phyloP scores from a whole-genome alignment of 1,140 invertebrate genomes.

The Drosophila mayri region DNA sequence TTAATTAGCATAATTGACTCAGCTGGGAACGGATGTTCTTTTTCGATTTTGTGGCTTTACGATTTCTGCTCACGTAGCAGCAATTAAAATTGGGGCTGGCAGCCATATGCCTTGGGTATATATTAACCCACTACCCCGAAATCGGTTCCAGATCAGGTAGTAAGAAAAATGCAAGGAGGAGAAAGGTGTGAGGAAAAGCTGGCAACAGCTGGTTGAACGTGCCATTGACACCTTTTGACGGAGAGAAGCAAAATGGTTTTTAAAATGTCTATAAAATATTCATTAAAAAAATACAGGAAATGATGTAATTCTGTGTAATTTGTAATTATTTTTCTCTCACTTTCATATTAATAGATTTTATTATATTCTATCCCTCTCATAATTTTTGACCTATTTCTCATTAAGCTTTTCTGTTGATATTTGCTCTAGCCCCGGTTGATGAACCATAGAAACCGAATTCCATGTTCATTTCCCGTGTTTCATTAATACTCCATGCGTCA shows the following conservation, averaged over 20 bases:
- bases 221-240: slow-evolving; percentile 24
- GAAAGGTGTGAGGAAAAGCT: slow-evolving; percentile 10
- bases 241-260: background rate
- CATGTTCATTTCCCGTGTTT: slow-evolving; percentile 19
- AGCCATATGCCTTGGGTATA: slow-evolving; percentile 27
- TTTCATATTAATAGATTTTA: too few species aligned
- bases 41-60: slow-evolving; percentile 28
- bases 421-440: slow-evolving; percentile 26
- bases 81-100: slow-evolving; percentile 52
- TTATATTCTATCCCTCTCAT: too few species aligned
- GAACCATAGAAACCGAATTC: slow-evolving; percentile 32
- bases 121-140: slow-evolving; percentile 1
- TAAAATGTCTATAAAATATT: background rate
- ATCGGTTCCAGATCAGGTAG: slow-evolving; percentile 25
- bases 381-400: slow-evolving; percentile 14
- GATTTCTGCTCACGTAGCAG: slow-evolving; percentile 54
- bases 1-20: slow-evolving; percentile 63
- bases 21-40: slow-evolving; percentile 50
- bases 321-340: too few species aligned
- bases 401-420: slow-evolving; percentile 22
- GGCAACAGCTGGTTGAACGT: slow-evolving; percentile 43
- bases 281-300: background rate
- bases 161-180: slow-evolving; percentile 15
- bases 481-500: slow-evolving; percentile 39
- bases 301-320: too few species aligned